Evolutionary conservation across 2,888 invertebrate genomes (phyloP).

Genomic region (Hirtodrosophila duncani): DNA sequence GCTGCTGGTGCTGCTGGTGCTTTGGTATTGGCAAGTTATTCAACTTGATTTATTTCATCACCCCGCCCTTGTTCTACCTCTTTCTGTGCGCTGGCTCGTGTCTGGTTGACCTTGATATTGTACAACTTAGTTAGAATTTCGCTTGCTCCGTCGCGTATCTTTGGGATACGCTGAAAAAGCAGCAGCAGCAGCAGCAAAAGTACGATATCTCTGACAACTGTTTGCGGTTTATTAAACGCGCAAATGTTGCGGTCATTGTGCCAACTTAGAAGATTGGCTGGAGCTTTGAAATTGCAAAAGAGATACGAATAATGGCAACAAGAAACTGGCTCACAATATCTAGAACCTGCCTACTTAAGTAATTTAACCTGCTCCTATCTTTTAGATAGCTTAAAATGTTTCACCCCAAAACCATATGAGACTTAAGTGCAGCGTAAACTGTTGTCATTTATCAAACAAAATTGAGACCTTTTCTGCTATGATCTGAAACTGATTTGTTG

Average conservation of each 20-base stretch:
- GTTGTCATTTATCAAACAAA: too few relatives aligned
- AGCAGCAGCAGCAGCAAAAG: constrained; percentile 6
- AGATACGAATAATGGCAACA: too few relatives aligned
- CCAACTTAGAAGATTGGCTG: background rate
- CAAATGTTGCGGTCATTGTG: background rate
- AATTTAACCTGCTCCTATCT: too few relatives aligned
- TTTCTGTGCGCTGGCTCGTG: constrained; percentile 1
- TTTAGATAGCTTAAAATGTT: too few relatives aligned
- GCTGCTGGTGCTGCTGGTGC: constrained; percentile 3
- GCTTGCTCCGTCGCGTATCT: constrained; percentile 1
- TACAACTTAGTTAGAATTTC: constrained; percentile 40
- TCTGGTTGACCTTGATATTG: constrained; percentile 48
- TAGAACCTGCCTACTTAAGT: too few relatives aligned
- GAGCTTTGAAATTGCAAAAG: too few relatives aligned
- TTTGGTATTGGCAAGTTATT: constrained; percentile 40
- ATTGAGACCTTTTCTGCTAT: too few relatives aligned
- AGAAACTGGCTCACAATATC: too few relatives aligned
- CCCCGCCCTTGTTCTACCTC: constrained; percentile 16
- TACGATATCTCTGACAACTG: constrained; percentile 12
- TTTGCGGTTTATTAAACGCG: constrained; percentile 41
- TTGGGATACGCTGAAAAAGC: background rate
- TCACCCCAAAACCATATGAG: too few relatives aligned
- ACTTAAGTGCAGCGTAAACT: too few relatives aligned
- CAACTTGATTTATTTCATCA: constrained; percentile 29
- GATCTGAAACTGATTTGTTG: too few relatives aligned